Percentiles rank a stretch among this genome's conserved stretches.
Conservation (phyloP, 2,113 vertebrate genomes). For the Myrmophylax atrothorax region DNA sequence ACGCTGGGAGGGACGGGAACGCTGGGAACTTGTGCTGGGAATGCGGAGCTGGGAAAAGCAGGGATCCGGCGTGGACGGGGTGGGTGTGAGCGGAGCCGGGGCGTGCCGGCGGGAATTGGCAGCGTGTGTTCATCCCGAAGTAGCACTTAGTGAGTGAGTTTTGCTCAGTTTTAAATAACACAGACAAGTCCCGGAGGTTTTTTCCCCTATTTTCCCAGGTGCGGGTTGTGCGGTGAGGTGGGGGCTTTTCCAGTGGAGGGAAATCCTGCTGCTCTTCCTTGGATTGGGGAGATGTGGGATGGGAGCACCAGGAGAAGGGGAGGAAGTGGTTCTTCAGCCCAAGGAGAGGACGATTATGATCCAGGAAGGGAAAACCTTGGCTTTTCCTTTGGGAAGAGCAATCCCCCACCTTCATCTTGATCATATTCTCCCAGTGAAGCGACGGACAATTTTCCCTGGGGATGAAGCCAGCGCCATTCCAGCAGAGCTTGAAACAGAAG, state of each 20-base stretch:
- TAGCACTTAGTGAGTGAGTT: constrained; percentile 63
- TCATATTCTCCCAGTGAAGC: rapidly evolving
- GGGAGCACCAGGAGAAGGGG: background rate
- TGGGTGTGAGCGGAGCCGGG: background rate
- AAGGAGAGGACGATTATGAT: background rate
- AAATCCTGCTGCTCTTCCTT: background rate
- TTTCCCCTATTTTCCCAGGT: background rate
- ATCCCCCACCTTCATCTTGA: background rate
- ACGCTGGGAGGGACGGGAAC: background rate
- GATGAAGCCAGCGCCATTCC: background rate
- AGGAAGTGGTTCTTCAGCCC: background rate
- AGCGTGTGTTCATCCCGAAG: constrained; percentile 37
- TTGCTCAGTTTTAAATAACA: constrained; percentile 14
- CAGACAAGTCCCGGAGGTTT: background rate
- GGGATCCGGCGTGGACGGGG: rapidly evolving
- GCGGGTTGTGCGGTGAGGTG: background rate
- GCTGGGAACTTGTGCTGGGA: background rate
- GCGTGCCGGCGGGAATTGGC: background rate
- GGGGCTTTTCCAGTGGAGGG: background rate
- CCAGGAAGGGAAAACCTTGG: background rate
- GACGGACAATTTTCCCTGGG: rapidly evolving
- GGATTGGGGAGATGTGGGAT: rapidly evolving
- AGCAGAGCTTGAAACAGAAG: background rate
- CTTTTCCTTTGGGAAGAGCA: background rate
- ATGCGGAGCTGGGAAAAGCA: background rate